These are phyloP conservation scores for Drosophila mulleri DNA, from an alignment of 2,888 invertebrate genomes.

Conservation along the genomic window DNA sequence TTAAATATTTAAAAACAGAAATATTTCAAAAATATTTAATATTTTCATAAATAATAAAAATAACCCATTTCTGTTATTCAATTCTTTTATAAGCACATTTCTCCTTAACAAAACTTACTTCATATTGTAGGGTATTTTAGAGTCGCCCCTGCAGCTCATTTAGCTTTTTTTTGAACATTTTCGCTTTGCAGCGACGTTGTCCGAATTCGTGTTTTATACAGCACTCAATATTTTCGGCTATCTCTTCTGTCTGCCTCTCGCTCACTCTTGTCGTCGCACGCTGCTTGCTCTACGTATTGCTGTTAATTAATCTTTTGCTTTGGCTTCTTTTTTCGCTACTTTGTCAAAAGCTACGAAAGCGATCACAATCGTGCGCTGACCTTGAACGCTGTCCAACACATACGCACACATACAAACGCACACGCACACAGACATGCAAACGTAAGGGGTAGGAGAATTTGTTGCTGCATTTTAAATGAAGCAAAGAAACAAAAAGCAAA, in stretches of 20 bases:
- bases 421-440: not conserved
- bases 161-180: conserved; percentile 5
- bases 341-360: conserved; percentile 43
- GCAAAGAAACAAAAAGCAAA: conserved; percentile 11
- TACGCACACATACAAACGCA: not conserved
- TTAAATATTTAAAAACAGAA: too few species aligned
- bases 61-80: too few species aligned
- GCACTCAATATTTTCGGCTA: conserved; percentile 45
- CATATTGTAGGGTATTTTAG: conserved; percentile 21
- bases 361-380: conserved; percentile 70
- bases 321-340: conserved; percentile 36
- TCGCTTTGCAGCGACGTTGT: conserved; percentile 23
- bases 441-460: conserved; percentile 12
- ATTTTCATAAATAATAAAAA: too few species aligned
- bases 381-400: conserved; percentile 49
- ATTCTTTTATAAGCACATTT: too few species aligned
- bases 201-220: conserved; percentile 30
- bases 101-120: too few species aligned
- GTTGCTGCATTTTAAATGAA: conserved; percentile 42
- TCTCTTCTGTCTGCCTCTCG: conserved; percentile 29
- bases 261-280: conserved; percentile 8
- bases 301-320: conserved; percentile 67
- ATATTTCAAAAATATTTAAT: too few species aligned
- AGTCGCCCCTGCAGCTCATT: conserved; percentile 6
- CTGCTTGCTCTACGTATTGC: conserved; percentile 35